Percentiles rank a stretch among this genome's conserved stretches.
phyloP scores from a whole-genome alignment of 1,140 invertebrate genomes.

The Saxidomus purpurata region DNA sequence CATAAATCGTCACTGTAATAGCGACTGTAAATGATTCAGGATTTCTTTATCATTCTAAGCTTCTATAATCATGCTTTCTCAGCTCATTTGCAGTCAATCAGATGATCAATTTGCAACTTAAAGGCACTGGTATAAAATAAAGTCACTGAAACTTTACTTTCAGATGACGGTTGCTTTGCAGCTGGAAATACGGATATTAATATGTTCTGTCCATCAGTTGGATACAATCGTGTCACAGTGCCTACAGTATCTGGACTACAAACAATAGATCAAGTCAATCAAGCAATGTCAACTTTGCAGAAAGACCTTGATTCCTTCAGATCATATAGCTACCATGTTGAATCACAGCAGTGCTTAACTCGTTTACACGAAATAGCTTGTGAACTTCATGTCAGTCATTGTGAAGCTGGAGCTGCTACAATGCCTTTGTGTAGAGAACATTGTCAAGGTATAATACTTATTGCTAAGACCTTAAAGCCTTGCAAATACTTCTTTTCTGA shows the following conservation, averaged over 20 bases:
- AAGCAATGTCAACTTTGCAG: background rate
- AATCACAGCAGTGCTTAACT: background rate
- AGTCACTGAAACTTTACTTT: too few species aligned
- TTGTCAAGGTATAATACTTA: conserved; percentile 49
- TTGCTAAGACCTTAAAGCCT: too few species aligned
- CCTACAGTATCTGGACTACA: conserved; percentile 2
- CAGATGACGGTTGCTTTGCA: conserved; percentile 1
- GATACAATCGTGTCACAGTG: conserved; percentile 5
- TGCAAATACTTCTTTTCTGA: too few species aligned
- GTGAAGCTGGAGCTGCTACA: background rate
- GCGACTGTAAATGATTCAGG: too few species aligned
- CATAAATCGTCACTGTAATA: too few species aligned
- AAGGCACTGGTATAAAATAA: too few species aligned
- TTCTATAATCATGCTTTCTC: too few species aligned
- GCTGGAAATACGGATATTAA: background rate
- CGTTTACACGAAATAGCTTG: conserved; percentile 13
- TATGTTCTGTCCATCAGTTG: background rate
- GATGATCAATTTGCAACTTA: too few species aligned
- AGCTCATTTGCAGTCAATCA: too few species aligned
- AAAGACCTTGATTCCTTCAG: background rate
- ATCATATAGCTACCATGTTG: too few species aligned
- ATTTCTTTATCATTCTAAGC: too few species aligned
- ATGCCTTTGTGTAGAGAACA: conserved; percentile 29
- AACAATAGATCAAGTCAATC: background rate
- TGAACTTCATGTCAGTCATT: conserved; percentile 17